These are phyloP conservation scores for Cinclus cinclus DNA, from an alignment of 2,113 vertebrate genomes.

Conservation along the genomic window DNA sequence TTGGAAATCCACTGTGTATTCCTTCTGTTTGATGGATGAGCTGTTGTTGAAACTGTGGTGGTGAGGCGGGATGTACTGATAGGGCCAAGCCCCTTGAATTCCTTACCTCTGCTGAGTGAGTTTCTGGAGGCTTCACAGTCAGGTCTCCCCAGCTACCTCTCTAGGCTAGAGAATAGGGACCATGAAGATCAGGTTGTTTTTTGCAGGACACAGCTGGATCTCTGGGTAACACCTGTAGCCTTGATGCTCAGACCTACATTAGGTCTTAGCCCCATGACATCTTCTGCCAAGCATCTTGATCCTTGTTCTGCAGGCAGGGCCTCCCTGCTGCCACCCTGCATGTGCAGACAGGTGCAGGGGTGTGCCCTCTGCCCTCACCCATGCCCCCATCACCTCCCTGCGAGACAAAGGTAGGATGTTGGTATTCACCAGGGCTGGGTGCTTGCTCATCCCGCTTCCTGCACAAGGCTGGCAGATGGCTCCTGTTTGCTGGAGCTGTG, in stretches of 20 bases:
- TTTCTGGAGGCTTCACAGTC: neutral
- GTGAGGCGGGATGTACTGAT: neutral
- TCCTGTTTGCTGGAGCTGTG: neutral
- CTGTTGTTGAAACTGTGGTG: neutral
- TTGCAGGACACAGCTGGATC: neutral
- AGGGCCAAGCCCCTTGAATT: neutral
- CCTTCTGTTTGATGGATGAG: rapidly evolving
- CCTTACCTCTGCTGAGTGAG: neutral
- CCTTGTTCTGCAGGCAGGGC: neutral
- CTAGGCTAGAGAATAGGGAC: neutral
- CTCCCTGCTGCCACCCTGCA: neutral
- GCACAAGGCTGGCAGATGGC: constrained; percentile 21
- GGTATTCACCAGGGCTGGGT: rapidly evolving
- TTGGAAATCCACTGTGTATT: neutral
- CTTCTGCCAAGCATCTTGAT: neutral
- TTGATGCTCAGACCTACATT: neutral
- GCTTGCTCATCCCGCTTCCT: neutral
- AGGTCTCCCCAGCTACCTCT: neutral
- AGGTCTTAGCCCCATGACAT: neutral
- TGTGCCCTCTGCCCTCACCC: neutral
- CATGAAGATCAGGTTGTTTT: neutral
- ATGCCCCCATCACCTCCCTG: neutral
- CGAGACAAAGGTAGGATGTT: neutral
- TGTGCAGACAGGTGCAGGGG: neutral
- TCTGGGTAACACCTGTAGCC: neutral